Conservation (phyloP, 37 sponge, comb jelly and placozoan genomes). For the Chondrosia reniformis region DNA sequence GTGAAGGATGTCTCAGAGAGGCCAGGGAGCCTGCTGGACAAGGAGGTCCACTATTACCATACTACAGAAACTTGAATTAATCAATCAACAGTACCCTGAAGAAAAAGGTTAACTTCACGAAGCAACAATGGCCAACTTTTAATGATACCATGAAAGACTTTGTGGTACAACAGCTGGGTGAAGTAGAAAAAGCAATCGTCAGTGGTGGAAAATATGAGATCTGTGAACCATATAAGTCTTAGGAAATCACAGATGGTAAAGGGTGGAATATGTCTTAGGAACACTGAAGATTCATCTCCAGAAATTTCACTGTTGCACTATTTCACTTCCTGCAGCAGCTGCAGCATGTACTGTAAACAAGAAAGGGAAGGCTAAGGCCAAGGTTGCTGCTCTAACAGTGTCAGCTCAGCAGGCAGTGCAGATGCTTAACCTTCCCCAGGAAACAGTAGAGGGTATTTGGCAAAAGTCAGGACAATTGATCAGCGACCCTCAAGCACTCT, state of each 20-base stretch:
- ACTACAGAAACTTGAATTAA: slow-evolving; percentile 4
- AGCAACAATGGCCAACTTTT: slow-evolving; percentile 45
- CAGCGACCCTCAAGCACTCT: background rate
- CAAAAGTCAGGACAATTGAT: slow-evolving; percentile 5
- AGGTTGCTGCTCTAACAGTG: background rate
- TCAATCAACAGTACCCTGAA: slow-evolving; percentile 3
- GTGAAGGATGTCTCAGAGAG: background rate
- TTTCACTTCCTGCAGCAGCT: background rate
- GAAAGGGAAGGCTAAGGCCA: background rate
- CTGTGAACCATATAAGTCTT: background rate
- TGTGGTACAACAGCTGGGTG: background rate
- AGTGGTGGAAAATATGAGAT: slow-evolving; percentile 11
- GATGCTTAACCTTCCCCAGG: slow-evolving; percentile 7
- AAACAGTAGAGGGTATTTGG: slow-evolving; percentile 15
- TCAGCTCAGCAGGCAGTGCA: background rate
- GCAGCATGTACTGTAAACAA: background rate
- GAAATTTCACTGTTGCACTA: background rate
- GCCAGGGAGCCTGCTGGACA: background rate
- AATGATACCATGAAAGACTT: slow-evolving; percentile 11
- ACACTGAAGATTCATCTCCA: background rate
- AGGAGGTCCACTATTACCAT: background rate
- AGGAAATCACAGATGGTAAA: background rate
- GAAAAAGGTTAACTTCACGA: background rate
- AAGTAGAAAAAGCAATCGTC: background rate
- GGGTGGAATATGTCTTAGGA: slow-evolving; percentile 21